A percentile compares a stretch with the other conserved stretches of the same genome.
Evolutionary conservation across 2,888 invertebrate genomes (phyloP).

Genomic region (Xanthostigma xanthostigma): DNA sequence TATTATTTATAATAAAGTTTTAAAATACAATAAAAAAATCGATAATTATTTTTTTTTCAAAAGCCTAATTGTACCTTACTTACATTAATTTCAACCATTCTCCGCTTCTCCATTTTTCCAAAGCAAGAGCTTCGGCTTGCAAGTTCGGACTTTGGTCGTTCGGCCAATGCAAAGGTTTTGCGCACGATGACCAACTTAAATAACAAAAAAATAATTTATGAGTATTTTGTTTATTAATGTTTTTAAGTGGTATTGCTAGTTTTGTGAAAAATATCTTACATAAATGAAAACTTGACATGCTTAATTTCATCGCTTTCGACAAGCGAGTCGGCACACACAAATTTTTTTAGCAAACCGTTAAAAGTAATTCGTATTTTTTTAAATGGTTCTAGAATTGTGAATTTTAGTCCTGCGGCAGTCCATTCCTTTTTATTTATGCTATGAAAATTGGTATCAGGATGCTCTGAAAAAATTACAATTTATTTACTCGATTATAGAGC

Average conservation of each 20-base stretch:
- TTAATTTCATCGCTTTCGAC: conserved; percentile 23
- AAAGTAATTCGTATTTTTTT: conserved; percentile 46
- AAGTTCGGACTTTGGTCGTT: conserved; percentile 37
- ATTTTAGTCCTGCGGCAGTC: conserved; percentile 41
- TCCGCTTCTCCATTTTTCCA: conserved; percentile 40
- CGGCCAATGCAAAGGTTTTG: conserved; percentile 33
- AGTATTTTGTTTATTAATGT: neutral
- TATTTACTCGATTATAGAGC: too few relatives aligned
- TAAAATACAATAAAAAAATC: too few relatives aligned
- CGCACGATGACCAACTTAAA: conserved; percentile 40
- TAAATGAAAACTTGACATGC: conserved; percentile 39
- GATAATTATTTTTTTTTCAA: too few relatives aligned
- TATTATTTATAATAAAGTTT: too few relatives aligned
- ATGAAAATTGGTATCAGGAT: conserved; percentile 34
- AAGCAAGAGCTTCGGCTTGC: conserved; percentile 38
- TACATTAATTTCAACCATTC: conserved; percentile 42
- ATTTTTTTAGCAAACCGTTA: conserved; percentile 49
- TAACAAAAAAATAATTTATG: neutral
- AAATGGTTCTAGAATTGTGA: conserved; percentile 46
- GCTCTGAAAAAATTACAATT: conserved; percentile 25
- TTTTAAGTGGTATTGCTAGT: too few relatives aligned
- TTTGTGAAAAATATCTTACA: conserved; percentile 31
- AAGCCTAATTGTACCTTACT: conserved; percentile 10
- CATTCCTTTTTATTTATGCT: conserved; percentile 33
- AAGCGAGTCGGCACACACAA: conserved; percentile 21